Evolutionary conservation across 2,113 vertebrate genomes (phyloP), one percentile per base, ranked within the genome.

Genomic region (Cercopithecus mona): DNA sequence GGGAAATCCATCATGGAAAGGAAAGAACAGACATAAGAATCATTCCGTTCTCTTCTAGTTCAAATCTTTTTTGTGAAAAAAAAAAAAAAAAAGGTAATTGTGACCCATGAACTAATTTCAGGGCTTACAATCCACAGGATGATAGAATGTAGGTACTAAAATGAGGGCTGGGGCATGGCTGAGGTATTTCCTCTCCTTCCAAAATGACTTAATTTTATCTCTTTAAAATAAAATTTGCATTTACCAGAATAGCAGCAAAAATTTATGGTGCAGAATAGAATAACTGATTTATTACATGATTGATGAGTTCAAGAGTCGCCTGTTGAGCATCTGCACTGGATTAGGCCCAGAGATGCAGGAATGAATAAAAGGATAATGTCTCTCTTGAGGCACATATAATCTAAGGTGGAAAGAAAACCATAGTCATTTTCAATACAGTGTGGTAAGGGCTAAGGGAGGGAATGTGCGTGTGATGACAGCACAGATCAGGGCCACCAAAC

Each of bases 271-370:
- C 70, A 81, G 90, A 95, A 64, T 97, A 81, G 92, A 79, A 90
- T 90, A 75, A 70, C 92, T 96, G 96, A 97, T 97, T 97, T 95
- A 97, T 97, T 75, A 80, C 2, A n/a, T 73, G 92, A 96, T 84
- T 90, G 90, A 90, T 97, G 90, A 88, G 90, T 70, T 97, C 84
- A 89, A 93, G 86, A 92, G 90, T 88, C 76, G 57, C 95, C 92
- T 93, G 78, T 94, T 89, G 64, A 88, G 35, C 30, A 52, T 83
- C 73, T 86, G n/a, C 48, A n/a, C 10, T 86, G 89, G 89, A 70
- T 75, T 57, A 86, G 82, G 80, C 55, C 81, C 84, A 92, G 87
- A 81, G 75, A 88, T 72, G 38, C 7, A 88, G 84, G 52, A 85
- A 92, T 68, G 93, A 90, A 93, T 95, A 90, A 97, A 97, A 85